Percentiles rank a stretch among this genome's conserved stretches.
phyloP scores from a whole-genome alignment of 1,140 invertebrate genomes.

The Drosophila sp. region DNA sequence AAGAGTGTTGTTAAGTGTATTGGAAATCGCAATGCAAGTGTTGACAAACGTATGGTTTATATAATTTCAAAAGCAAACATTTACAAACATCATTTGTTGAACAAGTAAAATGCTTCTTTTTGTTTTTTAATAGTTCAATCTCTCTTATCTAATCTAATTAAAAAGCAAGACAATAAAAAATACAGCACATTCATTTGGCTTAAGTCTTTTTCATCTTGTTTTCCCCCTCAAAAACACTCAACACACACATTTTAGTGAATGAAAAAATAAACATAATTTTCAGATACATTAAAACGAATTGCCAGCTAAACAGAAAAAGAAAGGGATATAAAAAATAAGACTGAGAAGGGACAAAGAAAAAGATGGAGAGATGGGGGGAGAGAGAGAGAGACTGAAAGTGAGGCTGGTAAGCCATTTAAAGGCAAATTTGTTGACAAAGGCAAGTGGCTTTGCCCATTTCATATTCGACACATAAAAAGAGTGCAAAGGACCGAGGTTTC shows the following conservation, averaged over 20 bases:
- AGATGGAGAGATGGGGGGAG: neutral
- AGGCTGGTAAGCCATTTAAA: slow-evolving; percentile 50
- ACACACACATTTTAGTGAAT: slow-evolving; percentile 33
- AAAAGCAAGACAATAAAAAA: slow-evolving; percentile 19
- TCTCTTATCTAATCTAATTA: neutral
- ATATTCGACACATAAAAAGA: slow-evolving; percentile 44
- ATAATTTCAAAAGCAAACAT: too few species aligned
- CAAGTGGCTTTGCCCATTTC: slow-evolving; percentile 78
- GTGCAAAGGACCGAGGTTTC: slow-evolving; percentile 28
- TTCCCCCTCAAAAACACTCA: neutral
- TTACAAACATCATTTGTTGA: too few species aligned
- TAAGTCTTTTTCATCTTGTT: neutral
- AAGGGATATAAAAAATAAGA: slow-evolving; percentile 17
- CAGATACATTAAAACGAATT: slow-evolving; percentile 74
- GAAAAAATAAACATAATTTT: slow-evolving; percentile 75
- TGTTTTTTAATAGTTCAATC: neutral
- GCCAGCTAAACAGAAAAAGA: slow-evolving; percentile 36
- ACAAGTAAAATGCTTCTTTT: too few species aligned
- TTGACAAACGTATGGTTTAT: slow-evolving; percentile 12
- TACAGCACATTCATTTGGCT: neutral
- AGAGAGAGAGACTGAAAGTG: neutral
- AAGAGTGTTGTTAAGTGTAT: neutral
- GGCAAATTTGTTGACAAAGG: slow-evolving; percentile 79
- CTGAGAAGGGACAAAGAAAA: slow-evolving; percentile 22
- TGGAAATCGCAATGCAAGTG: slow-evolving; percentile 5